Base-by-base conservation (phyloP, 2,113 vertebrate genomes). In the Poecile atricapillus region DNA sequence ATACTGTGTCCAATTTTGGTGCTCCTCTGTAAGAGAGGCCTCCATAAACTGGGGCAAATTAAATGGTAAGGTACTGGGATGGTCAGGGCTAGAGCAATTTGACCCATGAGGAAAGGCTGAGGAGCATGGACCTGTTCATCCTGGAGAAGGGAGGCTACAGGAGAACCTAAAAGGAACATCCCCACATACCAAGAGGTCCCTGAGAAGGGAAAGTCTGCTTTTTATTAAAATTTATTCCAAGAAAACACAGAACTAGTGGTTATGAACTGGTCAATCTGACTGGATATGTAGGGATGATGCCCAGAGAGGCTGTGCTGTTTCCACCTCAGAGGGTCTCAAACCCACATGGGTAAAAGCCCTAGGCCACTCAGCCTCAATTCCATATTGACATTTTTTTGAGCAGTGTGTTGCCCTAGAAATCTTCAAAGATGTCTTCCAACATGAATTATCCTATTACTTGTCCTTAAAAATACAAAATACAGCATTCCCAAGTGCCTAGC, bases 241-340 rank as follows among this genome's bases (percentile, higher is more conserved):
- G 2, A 91, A 22, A 87, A 63, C 23, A 82, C 47, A 85, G 58
- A 49, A 68, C 14, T 10, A 50, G 21, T 35, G 14, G 11, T 68
- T 71, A 59, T 31, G 55, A 79, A 60, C 39, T 1, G 5, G 50
- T 30, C 0, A 0, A 15, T 50, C 67, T 92, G 44, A 90, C 11
- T 20, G 11, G 62, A 31, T 17, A 41, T 2, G 10, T 0, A 1
- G 3, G 12, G 7, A 14, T 50, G 78, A 53, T 25, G 15, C 24
- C 37, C 12, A 46, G 52, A 94, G 28, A 86, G 13, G 11, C 13
- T 83, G 28, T 25, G 24, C 3, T 6, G 44, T 55, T 75, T 74
- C 39, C 31, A 55, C n/a, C 27, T 62, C 50, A 21, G 12, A 77
- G 20, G 25, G 30, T 63, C 47, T 70, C 84, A 71, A 59, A 91